phyloP scores from a whole-genome alignment of 2,797 vertebrate species.

The Dendrocincla fuliginosa region DNA sequence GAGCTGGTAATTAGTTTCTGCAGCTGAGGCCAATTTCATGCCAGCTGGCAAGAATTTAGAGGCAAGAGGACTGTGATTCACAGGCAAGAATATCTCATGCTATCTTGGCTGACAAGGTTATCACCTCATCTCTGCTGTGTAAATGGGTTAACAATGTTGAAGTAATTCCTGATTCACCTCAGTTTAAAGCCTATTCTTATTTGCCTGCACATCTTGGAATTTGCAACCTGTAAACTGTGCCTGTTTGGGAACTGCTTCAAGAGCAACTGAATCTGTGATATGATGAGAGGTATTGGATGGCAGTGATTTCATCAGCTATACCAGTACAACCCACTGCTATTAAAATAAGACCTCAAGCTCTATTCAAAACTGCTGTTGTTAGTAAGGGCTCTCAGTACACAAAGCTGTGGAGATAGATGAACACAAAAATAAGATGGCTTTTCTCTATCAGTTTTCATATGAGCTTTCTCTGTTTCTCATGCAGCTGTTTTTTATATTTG shows the following conservation, averaged over 20 bases:
- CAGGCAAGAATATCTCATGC: background rate
- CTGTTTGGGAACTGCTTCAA: background rate
- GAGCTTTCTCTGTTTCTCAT: background rate
- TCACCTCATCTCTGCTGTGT: background rate
- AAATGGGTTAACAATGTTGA: background rate
- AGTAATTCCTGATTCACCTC: background rate
- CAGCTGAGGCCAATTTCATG: conserved; percentile 48
- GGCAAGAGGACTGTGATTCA: conserved; percentile 1
- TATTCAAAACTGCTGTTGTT: background rate
- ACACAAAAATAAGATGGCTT: background rate
- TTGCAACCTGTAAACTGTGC: background rate
- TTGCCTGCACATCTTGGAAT: background rate
- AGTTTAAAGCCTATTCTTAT: background rate
- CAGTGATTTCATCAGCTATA: background rate
- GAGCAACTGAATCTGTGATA: background rate
- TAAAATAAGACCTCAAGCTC: background rate
- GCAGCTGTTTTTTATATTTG: background rate
- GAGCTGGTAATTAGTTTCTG: conserved; percentile 34
- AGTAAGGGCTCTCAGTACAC: background rate
- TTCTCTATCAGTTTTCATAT: background rate
- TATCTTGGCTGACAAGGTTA: background rate
- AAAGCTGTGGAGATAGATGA: background rate
- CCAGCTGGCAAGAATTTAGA: conserved; percentile 29
- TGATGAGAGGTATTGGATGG: background rate
- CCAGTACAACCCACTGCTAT: background rate